phyloP scores from a whole-genome alignment of 2,797 vertebrate species.

The Avahi laniger region DNA sequence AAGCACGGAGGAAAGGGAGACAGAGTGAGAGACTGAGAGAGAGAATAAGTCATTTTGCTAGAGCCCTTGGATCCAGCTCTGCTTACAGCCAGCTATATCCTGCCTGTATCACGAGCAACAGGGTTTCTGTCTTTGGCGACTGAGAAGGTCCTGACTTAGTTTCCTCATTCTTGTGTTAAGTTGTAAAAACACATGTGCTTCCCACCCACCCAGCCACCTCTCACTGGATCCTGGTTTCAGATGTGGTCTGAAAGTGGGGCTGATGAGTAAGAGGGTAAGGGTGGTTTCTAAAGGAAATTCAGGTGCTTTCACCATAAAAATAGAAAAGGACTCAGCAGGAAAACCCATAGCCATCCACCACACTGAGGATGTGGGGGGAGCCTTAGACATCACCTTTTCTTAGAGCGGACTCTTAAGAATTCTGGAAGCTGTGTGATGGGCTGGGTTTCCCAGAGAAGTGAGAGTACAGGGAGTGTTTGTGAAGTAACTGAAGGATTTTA shows the following conservation, averaged over 20 bases:
- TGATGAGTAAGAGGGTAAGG: not conserved
- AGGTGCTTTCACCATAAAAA: not conserved
- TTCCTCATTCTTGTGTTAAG: not conserved
- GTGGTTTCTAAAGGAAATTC: not conserved
- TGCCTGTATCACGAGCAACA: not conserved
- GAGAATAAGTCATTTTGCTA: not conserved
- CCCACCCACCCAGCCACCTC: not conserved
- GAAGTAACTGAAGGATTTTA: not conserved
- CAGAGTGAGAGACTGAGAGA: not conserved
- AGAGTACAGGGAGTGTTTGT: not conserved
- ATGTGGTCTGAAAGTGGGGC: not conserved
- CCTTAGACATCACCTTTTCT: not conserved
- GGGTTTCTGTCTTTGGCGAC: not conserved
- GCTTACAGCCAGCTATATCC: not conserved
- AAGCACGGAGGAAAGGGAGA: not conserved
- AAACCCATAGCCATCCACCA: not conserved
- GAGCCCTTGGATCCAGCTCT: not conserved
- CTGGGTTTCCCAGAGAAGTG: not conserved
- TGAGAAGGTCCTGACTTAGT: not conserved
- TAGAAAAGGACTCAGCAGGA: not conserved
- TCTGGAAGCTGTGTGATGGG: not conserved
- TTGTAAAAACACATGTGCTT: not conserved
- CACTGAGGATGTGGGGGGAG: not conserved
- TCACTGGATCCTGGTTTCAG: not conserved
- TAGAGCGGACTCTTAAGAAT: not conserved